phyloP scores from a whole-genome alignment of 2,113 vertebrate genomes.

The Anoplopoma fimbria region DNA sequence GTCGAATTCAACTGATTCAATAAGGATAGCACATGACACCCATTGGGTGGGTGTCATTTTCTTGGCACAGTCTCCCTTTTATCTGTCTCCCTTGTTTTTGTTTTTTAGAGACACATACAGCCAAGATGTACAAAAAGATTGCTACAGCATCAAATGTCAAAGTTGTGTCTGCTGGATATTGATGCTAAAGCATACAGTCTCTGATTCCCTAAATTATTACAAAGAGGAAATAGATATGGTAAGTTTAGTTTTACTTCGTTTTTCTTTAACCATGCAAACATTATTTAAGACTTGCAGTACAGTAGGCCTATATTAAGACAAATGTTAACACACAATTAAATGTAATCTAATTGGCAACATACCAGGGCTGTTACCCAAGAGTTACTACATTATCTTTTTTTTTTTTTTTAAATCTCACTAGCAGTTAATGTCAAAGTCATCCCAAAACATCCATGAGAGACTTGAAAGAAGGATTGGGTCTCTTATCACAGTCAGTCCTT shows the following conservation, averaged over 20 bases:
- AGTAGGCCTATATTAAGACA: neutral
- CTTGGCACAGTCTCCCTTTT: conserved; percentile 36
- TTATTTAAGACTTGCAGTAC: neutral
- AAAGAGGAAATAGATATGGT: neutral
- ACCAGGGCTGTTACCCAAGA: neutral
- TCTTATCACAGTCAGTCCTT: conserved; percentile 6
- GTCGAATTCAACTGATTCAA: conserved; percentile 39
- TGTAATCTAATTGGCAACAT: neutral
- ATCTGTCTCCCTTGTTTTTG: conserved; percentile 29
- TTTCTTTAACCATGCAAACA: neutral
- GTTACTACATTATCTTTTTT: neutral
- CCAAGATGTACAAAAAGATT: neutral
- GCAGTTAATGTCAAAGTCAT: conserved; percentile 16
- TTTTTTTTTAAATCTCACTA: neutral
- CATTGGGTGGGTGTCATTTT: conserved; percentile 33
- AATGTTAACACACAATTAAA: neutral
- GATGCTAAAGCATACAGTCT: neutral
- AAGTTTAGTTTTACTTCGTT: neutral
- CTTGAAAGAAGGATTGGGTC: neutral
- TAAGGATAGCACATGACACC: conserved; percentile 38
- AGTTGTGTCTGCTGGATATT: neutral
- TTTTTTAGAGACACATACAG: neutral
- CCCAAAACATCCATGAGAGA: conserved; percentile 4
- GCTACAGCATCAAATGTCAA: neutral
- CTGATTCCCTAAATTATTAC: neutral